phyloP scores from a whole-genome alignment of 2,113 vertebrate species.

The Quiscalus mexicanus region DNA sequence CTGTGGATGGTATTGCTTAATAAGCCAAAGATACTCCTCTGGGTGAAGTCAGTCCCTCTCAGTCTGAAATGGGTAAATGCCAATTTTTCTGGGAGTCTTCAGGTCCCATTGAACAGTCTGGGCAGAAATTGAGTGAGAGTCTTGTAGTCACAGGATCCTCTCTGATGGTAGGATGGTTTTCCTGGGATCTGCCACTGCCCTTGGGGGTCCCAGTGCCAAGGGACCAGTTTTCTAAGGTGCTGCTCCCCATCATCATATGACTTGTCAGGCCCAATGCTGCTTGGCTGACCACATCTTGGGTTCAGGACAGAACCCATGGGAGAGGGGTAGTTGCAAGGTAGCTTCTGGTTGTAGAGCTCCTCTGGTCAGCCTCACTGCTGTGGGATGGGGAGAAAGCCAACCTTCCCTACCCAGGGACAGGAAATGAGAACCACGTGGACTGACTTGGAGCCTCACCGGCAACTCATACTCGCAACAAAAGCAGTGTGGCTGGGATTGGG shows the following conservation, averaged over 20 bases:
- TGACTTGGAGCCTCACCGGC: background rate
- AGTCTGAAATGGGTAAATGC: accelerated
- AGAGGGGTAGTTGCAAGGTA: background rate
- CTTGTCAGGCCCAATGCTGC: accelerated
- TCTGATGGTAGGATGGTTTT: background rate
- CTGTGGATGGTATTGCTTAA: background rate
- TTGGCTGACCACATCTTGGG: accelerated
- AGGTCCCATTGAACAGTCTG: background rate
- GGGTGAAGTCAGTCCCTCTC: background rate
- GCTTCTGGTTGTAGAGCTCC: background rate
- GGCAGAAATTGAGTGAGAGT: background rate
- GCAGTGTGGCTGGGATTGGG: background rate
- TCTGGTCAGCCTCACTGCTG: background rate
- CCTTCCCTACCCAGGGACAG: background rate
- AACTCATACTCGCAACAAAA: background rate
- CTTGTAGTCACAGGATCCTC: background rate
- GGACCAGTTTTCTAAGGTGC: background rate
- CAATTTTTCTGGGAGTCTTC: background rate
- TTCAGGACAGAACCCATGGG: background rate
- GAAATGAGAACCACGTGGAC: conserved; percentile 15
- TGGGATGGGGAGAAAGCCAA: background rate
- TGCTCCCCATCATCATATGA: accelerated
- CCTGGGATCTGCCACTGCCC: background rate
- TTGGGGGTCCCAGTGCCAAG: accelerated
- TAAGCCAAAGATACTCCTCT: background rate